These are phyloP conservation scores for Salmo trutta DNA, from an alignment of 2,797 vertebrate species.

Conservation along the genomic window DNA sequence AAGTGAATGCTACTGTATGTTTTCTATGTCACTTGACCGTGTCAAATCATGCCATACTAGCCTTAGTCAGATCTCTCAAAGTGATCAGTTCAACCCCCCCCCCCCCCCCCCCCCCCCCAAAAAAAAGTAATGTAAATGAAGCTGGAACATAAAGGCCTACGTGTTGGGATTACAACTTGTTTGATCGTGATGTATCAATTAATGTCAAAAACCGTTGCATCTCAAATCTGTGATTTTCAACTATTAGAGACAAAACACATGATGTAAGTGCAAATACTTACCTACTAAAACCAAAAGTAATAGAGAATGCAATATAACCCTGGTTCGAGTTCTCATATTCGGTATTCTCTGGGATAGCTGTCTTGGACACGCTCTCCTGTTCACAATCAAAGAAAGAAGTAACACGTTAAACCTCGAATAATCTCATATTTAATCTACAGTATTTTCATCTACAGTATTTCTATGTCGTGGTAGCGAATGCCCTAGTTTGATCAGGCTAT, in stretches of 20 bases:
- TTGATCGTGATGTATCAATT: neutral
- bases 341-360: slow-evolving; percentile 44
- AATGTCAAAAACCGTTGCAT: neutral
- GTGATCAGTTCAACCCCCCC: neutral
- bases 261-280: slow-evolving; percentile 58
- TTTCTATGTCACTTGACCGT: neutral
- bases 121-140: neutral
- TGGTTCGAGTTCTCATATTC: slow-evolving; percentile 67
- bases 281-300: slow-evolving; percentile 64
- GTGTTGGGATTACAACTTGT: neutral
- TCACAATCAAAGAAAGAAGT: slow-evolving; percentile 8
- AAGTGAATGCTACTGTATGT: neutral
- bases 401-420: neutral
- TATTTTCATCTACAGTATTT: neutral
- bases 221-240: neutral
- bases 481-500: neutral
- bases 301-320: slow-evolving; percentile 55
- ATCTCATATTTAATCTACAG: neutral
- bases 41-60: neutral
- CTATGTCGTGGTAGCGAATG: neutral
- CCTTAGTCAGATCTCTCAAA: neutral
- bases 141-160: neutral
- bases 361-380: slow-evolving; percentile 37
- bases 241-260: neutral
- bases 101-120: too few species aligned